Conservation (phyloP, 2,797 vertebrate species). For the Florisuga fusca region DNA sequence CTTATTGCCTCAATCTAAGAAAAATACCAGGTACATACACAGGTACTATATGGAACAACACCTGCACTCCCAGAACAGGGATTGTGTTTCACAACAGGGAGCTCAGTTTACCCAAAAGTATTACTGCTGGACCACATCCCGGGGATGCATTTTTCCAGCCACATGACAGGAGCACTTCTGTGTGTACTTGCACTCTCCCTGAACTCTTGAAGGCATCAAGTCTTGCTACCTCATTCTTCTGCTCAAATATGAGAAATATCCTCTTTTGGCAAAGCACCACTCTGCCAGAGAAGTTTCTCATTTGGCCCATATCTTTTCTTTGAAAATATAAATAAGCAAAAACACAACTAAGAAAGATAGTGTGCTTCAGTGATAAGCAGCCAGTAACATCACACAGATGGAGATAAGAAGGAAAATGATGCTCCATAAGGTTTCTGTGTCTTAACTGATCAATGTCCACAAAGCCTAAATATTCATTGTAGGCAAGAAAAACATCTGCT, state of each 20-base stretch:
- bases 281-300: not conserved
- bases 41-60: not conserved
- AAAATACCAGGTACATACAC: not conserved
- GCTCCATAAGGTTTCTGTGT: not conserved
- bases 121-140: not conserved
- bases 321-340: not conserved
- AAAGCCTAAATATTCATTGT: not conserved
- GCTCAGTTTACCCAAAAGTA: not conserved
- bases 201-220: not conserved
- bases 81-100: accelerated
- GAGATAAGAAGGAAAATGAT: not conserved
- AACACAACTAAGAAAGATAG: not conserved
- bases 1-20: not conserved
- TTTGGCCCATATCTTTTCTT: not conserved
- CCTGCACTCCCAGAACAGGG: not conserved
- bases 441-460: not conserved
- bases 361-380: not conserved
- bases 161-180: accelerated
- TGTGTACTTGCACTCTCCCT: too few species aligned
- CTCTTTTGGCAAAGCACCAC: not conserved
- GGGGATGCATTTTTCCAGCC: not conserved
- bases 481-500: not conserved
- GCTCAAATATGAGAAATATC: not conserved
- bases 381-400: not conserved
- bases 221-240: not conserved